Evolutionary conservation across 2,888 invertebrate species (phyloP).

Genomic region (Plagodis pulveraria): DNA sequence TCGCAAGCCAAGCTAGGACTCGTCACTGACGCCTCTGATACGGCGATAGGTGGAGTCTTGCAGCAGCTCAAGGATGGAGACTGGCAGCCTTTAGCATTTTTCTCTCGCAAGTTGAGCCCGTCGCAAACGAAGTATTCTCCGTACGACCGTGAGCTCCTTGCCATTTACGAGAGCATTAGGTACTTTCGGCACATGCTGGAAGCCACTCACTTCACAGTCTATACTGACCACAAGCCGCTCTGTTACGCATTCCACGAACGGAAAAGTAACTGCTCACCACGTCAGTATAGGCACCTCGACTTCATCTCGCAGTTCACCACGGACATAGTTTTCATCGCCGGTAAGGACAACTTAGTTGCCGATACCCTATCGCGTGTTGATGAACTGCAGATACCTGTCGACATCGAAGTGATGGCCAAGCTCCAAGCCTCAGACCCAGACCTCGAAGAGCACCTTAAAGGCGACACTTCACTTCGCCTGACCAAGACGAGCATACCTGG

Average conservation of each 20-base stretch:
- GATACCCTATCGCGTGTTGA: slow-evolving; percentile 52
- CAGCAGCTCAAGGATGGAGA: neutral
- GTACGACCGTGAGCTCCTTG: neutral
- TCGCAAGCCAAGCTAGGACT: neutral
- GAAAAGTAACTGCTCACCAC: slow-evolving; percentile 47
- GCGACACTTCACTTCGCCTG: slow-evolving; percentile 24
- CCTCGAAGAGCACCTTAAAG: no score
- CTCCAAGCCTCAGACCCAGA: slow-evolving; percentile 32
- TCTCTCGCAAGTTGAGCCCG: neutral
- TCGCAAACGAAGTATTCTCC: neutral
- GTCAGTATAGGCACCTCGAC: slow-evolving; percentile 53
- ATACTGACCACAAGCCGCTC: slow-evolving; percentile 52
- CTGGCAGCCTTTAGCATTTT: neutral
- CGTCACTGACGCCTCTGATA: neutral
- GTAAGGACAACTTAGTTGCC: slow-evolving; percentile 51
- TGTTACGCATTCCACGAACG: slow-evolving; percentile 48
- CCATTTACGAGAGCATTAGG: slow-evolving; percentile 11
- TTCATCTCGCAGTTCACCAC: slow-evolving; percentile 56
- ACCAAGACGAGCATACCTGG: slow-evolving; percentile 23
- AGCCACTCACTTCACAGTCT: slow-evolving; percentile 7
- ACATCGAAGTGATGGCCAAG: slow-evolving; percentile 25
- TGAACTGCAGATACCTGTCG: slow-evolving; percentile 25
- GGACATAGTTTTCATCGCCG: slow-evolving; percentile 49
- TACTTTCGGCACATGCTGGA: neutral
- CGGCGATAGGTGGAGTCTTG: neutral